phyloP scores from a whole-genome alignment of 1,140 invertebrate genomes.

The Diprion similis region DNA sequence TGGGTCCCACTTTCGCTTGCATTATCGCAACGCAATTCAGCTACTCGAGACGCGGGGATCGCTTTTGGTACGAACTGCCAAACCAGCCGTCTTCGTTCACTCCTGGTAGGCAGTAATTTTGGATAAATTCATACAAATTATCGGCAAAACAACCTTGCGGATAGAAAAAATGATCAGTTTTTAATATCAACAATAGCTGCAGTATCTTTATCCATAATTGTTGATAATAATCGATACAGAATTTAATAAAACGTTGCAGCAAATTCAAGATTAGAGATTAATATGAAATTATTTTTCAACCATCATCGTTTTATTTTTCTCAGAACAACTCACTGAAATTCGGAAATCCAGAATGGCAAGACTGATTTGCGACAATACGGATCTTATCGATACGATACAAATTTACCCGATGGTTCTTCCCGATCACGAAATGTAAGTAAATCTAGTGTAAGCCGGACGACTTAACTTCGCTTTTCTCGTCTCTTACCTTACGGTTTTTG shows the following conservation, averaged over 20 bases:
- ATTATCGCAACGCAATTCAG: constrained; percentile 97
- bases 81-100: constrained; percentile 93
- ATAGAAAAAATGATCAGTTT: neutral
- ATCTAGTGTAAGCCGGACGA: neutral
- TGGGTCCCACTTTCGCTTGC: constrained; percentile 95
- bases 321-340: constrained; percentile 90
- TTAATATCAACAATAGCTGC: constrained; percentile 12
- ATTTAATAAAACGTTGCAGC: too few relatives aligned
- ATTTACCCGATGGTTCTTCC: constrained; percentile 92
- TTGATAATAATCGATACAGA: too few relatives aligned
- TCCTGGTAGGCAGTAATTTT: constrained; percentile 57
- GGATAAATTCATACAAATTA: constrained; percentile 16
- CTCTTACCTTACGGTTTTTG: constrained; percentile 27
- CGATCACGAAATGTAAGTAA: constrained; percentile 88
- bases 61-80: constrained; percentile 96
- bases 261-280: too few relatives aligned
- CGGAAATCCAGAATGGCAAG: constrained; percentile 85
- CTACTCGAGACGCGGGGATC: constrained; percentile 87
- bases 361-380: constrained; percentile 95
- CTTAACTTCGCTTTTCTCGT: neutral
- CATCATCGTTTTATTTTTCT: constrained; percentile 36
- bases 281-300: constrained; percentile 6
- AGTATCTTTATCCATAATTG: neutral
- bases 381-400: constrained; percentile 91
- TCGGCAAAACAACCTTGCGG: too few relatives aligned